Evolutionary conservation across 1,140 invertebrate species (phyloP).

Genomic region (Meteorus sp.): DNA sequence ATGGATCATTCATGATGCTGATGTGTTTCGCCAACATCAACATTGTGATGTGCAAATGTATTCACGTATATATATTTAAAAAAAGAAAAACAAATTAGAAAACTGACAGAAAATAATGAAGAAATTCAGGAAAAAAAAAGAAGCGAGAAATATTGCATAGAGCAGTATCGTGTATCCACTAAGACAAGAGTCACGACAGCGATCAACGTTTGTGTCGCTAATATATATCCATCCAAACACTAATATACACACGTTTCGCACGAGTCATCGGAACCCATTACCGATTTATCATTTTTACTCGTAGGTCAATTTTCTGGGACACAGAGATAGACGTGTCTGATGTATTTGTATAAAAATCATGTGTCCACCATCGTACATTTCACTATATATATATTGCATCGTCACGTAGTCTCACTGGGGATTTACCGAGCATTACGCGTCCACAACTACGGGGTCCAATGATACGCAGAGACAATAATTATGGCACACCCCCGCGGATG

Average conservation of each 20-base stretch:
- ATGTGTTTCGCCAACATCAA: too few species aligned
- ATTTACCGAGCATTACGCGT: constrained; percentile 44
- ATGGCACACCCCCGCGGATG: constrained; percentile 33
- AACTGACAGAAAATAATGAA: too few species aligned
- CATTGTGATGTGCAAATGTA: too few species aligned
- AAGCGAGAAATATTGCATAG: too few species aligned
- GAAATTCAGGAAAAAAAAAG: too few species aligned
- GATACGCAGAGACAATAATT: constrained; percentile 35
- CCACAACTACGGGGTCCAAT: background rate
- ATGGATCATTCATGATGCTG: too few species aligned
- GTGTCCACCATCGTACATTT: background rate
- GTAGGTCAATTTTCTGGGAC: constrained; percentile 34
- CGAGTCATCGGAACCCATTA: constrained; percentile 39
- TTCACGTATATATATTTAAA: too few species aligned
- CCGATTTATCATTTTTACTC: constrained; percentile 41
- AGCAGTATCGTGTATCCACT: too few species aligned
- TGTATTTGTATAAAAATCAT: background rate
- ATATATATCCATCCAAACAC: too few species aligned
- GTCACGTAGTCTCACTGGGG: constrained; percentile 44
- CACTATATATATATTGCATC: too few species aligned
- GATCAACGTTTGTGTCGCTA: constrained; percentile 1
- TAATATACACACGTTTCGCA: constrained; percentile 41
- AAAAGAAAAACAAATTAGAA: too few species aligned
- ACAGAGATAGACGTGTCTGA: constrained; percentile 15
- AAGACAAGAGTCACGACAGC: constrained; percentile 4